These are phyloP conservation scores for Hemicentrotus pulcherrimus DNA, from an alignment of 35 echinoderm and acorn worm genomes.

Conservation along the genomic window DNA sequence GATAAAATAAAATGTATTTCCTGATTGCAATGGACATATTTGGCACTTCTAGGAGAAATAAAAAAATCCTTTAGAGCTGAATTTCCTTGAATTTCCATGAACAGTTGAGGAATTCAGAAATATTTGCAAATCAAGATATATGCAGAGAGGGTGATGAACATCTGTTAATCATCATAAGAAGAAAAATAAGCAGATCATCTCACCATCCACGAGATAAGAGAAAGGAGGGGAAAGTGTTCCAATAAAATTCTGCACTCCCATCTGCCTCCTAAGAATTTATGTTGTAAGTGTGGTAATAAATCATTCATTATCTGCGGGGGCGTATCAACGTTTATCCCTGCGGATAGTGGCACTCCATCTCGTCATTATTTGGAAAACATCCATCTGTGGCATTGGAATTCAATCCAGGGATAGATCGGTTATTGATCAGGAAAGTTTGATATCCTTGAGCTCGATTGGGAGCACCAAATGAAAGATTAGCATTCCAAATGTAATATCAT, in stretches of 20 bases:
- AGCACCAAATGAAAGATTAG: neutral
- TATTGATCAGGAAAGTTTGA: neutral
- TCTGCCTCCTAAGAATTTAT: neutral
- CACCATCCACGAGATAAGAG: neutral
- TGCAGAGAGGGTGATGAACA: neutral
- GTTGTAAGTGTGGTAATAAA: slow-evolving; percentile 4
- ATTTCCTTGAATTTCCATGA: neutral
- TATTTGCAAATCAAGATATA: neutral
- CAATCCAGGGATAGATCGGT: neutral
- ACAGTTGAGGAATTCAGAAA: neutral
- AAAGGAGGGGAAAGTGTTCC: neutral
- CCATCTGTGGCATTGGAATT: neutral
- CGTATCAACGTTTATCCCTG: neutral
- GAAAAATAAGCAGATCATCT: neutral
- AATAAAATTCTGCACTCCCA: neutral
- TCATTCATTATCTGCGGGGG: neutral
- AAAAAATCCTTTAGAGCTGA: neutral
- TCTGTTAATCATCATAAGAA: neutral
- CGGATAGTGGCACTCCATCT: neutral
- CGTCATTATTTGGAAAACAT: neutral
- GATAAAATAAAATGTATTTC: neutral
- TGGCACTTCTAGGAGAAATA: neutral
- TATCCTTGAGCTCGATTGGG: neutral
- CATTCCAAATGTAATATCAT: neutral
- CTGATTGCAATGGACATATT: neutral